Evolutionary conservation across 2,888 invertebrate species (phyloP), one percentile per base, ranked within the genome.

Genomic region (Orgyia antiqua): DNA sequence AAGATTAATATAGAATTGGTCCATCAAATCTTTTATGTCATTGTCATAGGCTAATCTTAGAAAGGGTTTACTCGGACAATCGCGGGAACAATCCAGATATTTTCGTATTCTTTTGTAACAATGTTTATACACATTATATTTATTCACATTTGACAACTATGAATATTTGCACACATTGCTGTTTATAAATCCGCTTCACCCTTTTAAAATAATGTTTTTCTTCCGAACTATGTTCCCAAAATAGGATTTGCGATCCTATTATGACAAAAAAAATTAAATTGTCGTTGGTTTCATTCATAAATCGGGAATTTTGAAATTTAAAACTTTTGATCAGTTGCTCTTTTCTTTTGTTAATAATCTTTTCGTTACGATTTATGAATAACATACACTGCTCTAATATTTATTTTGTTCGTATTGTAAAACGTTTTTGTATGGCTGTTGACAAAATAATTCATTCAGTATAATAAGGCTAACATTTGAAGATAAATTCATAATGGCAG

Each of bases 71-170:
- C 36, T 44, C 49, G 52, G 64, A 61, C 61, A 59, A 51, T 49
- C 44, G 42, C 42, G 52, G 58, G 62, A n/a, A 69, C 57, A 66
- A 68, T 66, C 45, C 60, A 64, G 61, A 72, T 79, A 74, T 80
- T 79, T 76, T 58, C 54, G 57, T 65, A 66, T 33, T 44, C 58
- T 49, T 56, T 72, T 73, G 69, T 72, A 36, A 45, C 4, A 39
- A 42, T 80, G 78, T 80, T 82, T 80, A 73, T 77, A 59, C 80
- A 84, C 73, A 73, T 82, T 79, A 66, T 68, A 68, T 70, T 70
- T 64, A 74, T 73, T 68, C 72, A 69, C n/a, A n/a, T n/a, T n/a
- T n/a, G n/a, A n/a, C 46, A 55, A 54, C 35, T 63, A 68, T 76
- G 70, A 70, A 31, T 36, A 36, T 52, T 46, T 76, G 73, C 60